Conservation (phyloP, 2,888 invertebrate species). For the Ennomos fuscantarius region DNA sequence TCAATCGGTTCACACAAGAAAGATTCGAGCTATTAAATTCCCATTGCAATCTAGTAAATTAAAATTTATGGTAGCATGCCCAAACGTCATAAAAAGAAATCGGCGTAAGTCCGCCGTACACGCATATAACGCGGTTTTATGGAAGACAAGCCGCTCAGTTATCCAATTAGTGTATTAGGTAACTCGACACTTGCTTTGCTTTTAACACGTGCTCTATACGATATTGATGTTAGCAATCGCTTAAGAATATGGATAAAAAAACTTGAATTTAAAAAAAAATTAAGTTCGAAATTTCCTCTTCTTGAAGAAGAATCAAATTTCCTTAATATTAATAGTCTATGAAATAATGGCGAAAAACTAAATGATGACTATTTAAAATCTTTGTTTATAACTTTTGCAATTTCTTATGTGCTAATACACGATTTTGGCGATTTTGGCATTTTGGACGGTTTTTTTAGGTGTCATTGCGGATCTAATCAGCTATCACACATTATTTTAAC, state of each 20-base stretch:
- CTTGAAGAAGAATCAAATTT: too few relatives aligned
- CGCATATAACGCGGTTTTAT: constrained; percentile 18
- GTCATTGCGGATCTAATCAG: too few relatives aligned
- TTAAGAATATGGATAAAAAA: background rate
- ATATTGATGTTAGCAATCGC: constrained; percentile 7
- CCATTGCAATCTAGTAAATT: constrained; percentile 9
- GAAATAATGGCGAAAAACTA: too few relatives aligned
- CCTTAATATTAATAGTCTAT: too few relatives aligned
- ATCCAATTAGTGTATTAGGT: constrained; percentile 40
- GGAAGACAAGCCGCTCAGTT: constrained; percentile 31
- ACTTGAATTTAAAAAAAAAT: too few relatives aligned
- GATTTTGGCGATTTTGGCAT: too few relatives aligned
- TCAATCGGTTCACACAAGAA: background rate
- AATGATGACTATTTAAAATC: too few relatives aligned
- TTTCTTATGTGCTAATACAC: too few relatives aligned
- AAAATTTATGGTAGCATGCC: constrained; percentile 18
- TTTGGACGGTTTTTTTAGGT: too few relatives aligned
- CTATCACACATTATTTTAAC: too few relatives aligned
- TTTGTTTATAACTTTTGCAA: too few relatives aligned
- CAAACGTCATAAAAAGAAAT: constrained; percentile 27
- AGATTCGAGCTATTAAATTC: constrained; percentile 1
- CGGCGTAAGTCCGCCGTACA: constrained; percentile 15
- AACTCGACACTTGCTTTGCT: constrained; percentile 23
- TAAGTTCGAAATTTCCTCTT: too few relatives aligned
- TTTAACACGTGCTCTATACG: constrained; percentile 27